Evolutionary conservation across 2,888 invertebrate species (phyloP), one percentile per base, ranked within the genome.

Genomic region (Coelinius sp.): DNA sequence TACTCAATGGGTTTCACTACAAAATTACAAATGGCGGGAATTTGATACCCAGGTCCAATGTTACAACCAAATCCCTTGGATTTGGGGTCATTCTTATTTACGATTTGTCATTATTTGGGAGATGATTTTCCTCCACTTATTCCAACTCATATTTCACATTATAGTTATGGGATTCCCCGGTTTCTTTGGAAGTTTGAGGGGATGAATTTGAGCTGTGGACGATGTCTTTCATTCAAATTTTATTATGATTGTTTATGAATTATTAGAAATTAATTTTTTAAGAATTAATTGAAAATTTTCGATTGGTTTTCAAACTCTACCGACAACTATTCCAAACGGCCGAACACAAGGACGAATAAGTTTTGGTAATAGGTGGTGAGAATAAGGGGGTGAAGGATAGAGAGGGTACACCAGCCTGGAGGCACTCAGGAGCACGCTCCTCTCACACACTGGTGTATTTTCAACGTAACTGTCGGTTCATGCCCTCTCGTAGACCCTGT

Each of bases 381-480:
- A 49, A 49, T 17, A 17, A 8, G 46, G 46, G 20, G 17, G 6
- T 2, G 46, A n/a, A n/a, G 20, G 20, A 8, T 20, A 14, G 41
- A n/a, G 41, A 10, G 10, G 35, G 1, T 35, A 41, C n/a, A 20
- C 17, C 46, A 49, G 17, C 59, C 59, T 14, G 20, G 59, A 59
- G 59, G 17, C 17, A 35, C 59, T 59, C 59, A 10, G 1, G 35
- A 59, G 27, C 20, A 59, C 35, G 20, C 31, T 56, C 27, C 56
- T 56, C 56, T 27, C 17, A 25, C 56, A 22, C 27, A 56, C 14
- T n/a, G 27, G 10, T 35, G 17, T 59, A 17, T 35, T n/a, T n/a
- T 10, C 35, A 59, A 44, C 38, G 53, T 65, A 56, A 41, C 62
- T 66, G 65, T 74, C 68, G 65, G 20, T 64, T 27, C 65, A 71